phyloP scores from a whole-genome alignment of 2,113 vertebrate genomes.

The Polypterus senegalus region DNA sequence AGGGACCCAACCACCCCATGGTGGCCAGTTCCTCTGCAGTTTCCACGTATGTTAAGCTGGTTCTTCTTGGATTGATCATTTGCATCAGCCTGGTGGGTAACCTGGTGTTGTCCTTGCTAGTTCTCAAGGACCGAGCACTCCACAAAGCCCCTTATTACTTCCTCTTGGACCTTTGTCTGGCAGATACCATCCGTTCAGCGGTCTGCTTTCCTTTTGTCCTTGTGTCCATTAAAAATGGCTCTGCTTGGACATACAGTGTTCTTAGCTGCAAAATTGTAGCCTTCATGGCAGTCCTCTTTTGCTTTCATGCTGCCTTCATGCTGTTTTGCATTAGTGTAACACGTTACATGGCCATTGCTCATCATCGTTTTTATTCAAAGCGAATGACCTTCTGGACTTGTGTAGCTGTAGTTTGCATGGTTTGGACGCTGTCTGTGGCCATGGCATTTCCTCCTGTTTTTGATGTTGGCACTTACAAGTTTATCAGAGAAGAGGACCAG shows the following conservation, averaged over 20 bases:
- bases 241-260: slow-evolving; percentile 78
- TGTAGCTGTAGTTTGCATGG: slow-evolving; percentile 82
- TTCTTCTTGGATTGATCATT: slow-evolving; percentile 81
- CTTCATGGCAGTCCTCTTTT: slow-evolving; percentile 86
- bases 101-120: slow-evolving; percentile 71
- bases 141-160: slow-evolving; percentile 90
- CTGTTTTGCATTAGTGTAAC: slow-evolving; percentile 87
- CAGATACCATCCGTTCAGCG: slow-evolving; percentile 76
- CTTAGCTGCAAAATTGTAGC: slow-evolving; percentile 88
- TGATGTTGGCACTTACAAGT: slow-evolving; percentile 85
- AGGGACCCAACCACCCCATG: slow-evolving; percentile 48
- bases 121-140: slow-evolving; percentile 73
- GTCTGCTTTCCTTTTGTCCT: slow-evolving; percentile 86
- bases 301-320: slow-evolving; percentile 90
- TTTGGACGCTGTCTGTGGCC: slow-evolving; percentile 83
- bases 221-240: slow-evolving; percentile 79
- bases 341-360: slow-evolving; percentile 85
- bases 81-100: slow-evolving; percentile 79
- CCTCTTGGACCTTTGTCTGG: slow-evolving; percentile 82
- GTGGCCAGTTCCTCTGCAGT: slow-evolving; percentile 51
- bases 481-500: slow-evolving; percentile 83
- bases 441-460: slow-evolving; percentile 89
- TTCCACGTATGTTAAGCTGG: slow-evolving; percentile 75
- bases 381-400: slow-evolving; percentile 92
- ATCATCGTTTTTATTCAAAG: slow-evolving; percentile 87